Conservation (phyloP, 1,140 invertebrate genomes). For the Sweltsa coloradensis region DNA sequence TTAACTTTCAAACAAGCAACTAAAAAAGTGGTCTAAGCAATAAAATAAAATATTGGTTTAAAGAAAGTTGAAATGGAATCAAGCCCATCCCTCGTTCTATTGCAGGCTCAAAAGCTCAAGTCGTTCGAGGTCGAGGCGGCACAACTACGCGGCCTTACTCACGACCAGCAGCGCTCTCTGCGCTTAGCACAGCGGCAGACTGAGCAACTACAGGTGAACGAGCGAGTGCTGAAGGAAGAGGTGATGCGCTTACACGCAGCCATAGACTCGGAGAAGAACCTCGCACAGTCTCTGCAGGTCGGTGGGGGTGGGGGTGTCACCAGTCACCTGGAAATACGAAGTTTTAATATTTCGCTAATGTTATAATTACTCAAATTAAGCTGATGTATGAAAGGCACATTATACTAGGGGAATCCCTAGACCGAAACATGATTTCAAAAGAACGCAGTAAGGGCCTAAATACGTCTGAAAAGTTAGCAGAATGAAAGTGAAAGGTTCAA, state of each 20-base stretch:
- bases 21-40: too few species aligned
- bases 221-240: conserved; percentile 40
- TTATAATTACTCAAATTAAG: background rate
- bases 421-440: too few species aligned
- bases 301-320: background rate
- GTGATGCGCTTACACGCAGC: conserved; percentile 33
- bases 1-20: too few species aligned
- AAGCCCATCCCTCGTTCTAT: too few species aligned
- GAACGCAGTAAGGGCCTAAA: too few species aligned
- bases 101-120: conserved; percentile 37
- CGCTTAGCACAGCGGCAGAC: conserved; percentile 38
- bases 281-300: conserved; percentile 30
- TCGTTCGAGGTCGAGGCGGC: conserved; percentile 42
- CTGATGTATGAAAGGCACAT: too few species aligned
- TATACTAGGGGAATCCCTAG: too few species aligned
- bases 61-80: too few species aligned
- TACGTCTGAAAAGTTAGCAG: too few species aligned
- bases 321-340: background rate
- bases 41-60: too few species aligned
- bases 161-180: conserved; percentile 43
- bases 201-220: conserved; percentile 39
- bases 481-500: too few species aligned
- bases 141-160: conserved; percentile 39
- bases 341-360: background rate
- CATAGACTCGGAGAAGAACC: conserved; percentile 36